Conservation (phyloP, 2,888 invertebrate species). For the Erpobdella octoculata region DNA sequence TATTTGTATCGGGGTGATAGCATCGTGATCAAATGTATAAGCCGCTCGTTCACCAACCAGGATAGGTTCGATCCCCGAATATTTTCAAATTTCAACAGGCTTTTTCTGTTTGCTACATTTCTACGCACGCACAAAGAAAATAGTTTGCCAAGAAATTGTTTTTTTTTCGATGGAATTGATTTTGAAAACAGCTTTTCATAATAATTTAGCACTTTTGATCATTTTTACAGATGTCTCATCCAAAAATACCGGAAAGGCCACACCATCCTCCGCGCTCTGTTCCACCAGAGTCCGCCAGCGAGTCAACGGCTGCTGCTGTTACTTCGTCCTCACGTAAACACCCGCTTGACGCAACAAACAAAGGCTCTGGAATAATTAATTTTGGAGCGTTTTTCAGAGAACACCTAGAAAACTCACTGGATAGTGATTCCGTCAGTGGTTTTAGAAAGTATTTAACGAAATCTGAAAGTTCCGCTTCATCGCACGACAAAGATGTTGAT, state of each 20-base stretch:
- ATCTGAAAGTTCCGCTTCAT: neutral
- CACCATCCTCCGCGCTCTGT: neutral
- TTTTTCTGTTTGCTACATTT: too few relatives aligned
- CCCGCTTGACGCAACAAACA: neutral
- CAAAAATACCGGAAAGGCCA: conserved; percentile 14
- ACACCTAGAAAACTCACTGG: conserved; percentile 1
- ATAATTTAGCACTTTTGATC: neutral
- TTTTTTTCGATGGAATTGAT: neutral
- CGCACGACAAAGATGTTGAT: conserved; percentile 25
- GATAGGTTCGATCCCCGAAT: too few relatives aligned
- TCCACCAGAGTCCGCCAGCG: neutral
- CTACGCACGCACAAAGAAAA: too few relatives aligned
- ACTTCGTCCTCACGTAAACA: neutral
- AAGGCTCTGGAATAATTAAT: conserved; percentile 9
- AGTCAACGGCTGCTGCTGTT: neutral
- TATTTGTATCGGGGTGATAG: too few relatives aligned
- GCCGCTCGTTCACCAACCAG: too few relatives aligned
- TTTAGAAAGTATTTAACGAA: neutral
- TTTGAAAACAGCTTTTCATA: neutral
- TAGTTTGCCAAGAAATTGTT: too few relatives aligned
- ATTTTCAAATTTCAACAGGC: too few relatives aligned
- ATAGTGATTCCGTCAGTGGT: conserved; percentile 4
- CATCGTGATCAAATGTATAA: too few relatives aligned
- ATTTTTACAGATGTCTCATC: conserved; percentile 17
- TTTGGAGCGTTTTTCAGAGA: conserved; percentile 11